These are phyloP conservation scores for Muntiacus muntjak DNA, from an alignment of 2,113 vertebrate genomes.

Conservation along the genomic window DNA sequence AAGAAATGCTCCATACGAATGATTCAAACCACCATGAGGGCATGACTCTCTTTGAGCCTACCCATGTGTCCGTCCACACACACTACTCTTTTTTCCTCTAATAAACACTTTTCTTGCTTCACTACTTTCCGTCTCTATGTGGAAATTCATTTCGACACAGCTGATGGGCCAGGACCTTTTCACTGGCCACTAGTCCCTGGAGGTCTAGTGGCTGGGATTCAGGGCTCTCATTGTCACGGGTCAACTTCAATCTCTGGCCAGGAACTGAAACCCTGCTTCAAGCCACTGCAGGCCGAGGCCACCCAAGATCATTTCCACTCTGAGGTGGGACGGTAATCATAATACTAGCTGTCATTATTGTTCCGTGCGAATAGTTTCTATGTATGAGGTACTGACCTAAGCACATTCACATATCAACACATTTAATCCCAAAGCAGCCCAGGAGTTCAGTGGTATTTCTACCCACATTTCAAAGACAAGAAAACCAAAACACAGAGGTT, in stretches of 20 bases:
- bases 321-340: neutral
- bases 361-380: neutral
- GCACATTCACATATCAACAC: accelerated
- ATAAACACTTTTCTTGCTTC: neutral
- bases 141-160: neutral
- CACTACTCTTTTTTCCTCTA: neutral
- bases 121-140: neutral
- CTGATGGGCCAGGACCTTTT: neutral
- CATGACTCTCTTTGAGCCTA: neutral
- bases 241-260: neutral
- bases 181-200: neutral
- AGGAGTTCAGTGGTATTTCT: neutral
- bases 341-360: no score
- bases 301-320: neutral
- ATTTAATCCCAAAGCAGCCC: neutral
- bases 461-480: neutral
- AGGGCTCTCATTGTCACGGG: neutral
- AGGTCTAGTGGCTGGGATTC: neutral
- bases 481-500: neutral
- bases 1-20: no score
- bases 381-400: neutral
- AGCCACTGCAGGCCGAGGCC: neutral
- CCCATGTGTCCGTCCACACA: neutral
- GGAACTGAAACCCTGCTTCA: neutral
- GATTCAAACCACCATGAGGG: no score